Evolutionary conservation across 2,888 invertebrate species (phyloP).

Genomic region (Caenorhabditis sinica): DNA sequence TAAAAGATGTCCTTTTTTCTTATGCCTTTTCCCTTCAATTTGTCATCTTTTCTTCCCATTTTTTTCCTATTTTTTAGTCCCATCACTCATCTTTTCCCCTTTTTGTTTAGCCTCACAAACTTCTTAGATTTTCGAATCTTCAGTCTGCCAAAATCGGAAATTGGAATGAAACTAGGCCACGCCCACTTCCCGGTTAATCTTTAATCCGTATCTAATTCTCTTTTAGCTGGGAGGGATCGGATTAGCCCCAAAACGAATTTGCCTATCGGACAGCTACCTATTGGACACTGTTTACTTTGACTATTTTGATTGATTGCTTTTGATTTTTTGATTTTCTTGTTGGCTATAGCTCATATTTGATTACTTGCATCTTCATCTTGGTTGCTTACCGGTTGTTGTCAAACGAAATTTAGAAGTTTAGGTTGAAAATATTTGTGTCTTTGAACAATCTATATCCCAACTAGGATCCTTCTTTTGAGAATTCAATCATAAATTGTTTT

Average conservation of each 20-base stretch:
- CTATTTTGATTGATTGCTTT: constrained; percentile 10
- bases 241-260: constrained; percentile 19
- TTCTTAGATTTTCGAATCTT: neutral
- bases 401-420: no score
- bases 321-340: neutral
- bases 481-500: no score
- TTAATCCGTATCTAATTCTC: constrained; percentile 21
- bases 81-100: constrained; percentile 21
- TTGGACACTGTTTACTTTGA: neutral
- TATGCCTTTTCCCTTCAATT: constrained; percentile 24
- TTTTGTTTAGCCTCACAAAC: neutral
- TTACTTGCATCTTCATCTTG: no score
- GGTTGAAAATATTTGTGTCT: no score
- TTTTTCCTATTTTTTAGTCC: constrained; percentile 2
- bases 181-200: constrained; percentile 39
- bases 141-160: neutral
- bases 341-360: no score
- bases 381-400: no score
- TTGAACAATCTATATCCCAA: no score
- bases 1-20: constrained; percentile 35
- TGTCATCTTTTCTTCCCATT: constrained; percentile 37
- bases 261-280: constrained; percentile 14
- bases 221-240: neutral
- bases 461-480: no score
- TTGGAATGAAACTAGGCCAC: neutral